Evolutionary conservation across 2,797 vertebrate genomes (phyloP), one percentile per base, ranked within the genome.

Genomic region (Chelmon rostratus): DNA sequence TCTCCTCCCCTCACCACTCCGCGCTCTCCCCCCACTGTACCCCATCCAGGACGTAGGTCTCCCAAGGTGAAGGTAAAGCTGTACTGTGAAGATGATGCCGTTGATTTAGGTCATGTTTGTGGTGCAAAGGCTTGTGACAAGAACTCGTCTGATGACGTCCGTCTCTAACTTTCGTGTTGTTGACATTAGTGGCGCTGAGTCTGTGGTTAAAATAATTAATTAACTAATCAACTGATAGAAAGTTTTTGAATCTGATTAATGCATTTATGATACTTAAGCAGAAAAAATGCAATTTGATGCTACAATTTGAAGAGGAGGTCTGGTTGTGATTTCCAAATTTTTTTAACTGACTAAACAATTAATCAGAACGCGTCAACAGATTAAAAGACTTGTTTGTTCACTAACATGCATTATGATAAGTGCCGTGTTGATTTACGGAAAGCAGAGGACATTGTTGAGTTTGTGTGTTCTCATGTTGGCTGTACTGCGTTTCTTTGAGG

Each of bases 61-160:
- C 93, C 96, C 67, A 94, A 95, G 63, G 76, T 96, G 83, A 97
- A 99, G 97, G 98, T 99, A 98, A 97, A 90, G 53, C 79, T 61
- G 83, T 59, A 84, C 80, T 75, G 81, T 63, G 25, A 69, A 52
- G n/a, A 74, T 67, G 21, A 18, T 58, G 40, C 28, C 8, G 10
- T 58, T 78, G 72, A 38, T 64, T 68, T 71, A 21, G 53, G 6
- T 65, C 19, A 0, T 61, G 76, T 57, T 79, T 81, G 77, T 61
- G 40, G 35, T 75, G 68, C 23, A 8, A 15, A 56, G 16, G 58
- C 65, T 31, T 37, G 31, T 69, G 31, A 56, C 49, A 53, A 68
- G 25, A 72, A 13, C 28, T 83, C 12, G 31, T n/a, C 37, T 76
- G 57, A 72, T 66, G n/a, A 70, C 50, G 6, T 5, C 3, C n/a